Percentiles rank a stretch among this genome's conserved stretches.
Conservation (phyloP, 1,140 invertebrate genomes). For the Zaprionus nigranus region DNA sequence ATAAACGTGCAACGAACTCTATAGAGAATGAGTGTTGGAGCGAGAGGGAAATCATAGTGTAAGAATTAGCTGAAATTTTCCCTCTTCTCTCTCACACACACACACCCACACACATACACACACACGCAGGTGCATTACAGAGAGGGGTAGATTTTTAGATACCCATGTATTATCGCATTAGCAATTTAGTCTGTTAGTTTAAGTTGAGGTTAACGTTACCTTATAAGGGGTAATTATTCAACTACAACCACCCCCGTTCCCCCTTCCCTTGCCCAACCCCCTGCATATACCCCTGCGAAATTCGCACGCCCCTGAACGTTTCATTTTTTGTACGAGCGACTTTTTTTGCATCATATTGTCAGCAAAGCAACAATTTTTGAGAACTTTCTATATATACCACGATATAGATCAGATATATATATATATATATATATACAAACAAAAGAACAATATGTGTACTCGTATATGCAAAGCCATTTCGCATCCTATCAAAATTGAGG, state of each 20-base stretch:
- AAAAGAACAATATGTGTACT: background rate
- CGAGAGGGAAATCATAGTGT: conserved; percentile 3
- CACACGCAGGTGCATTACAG: conserved; percentile 59
- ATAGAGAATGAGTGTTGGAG: conserved; percentile 28
- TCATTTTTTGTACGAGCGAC: conserved; percentile 50
- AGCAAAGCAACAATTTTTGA: conserved; percentile 54
- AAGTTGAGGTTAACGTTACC: conserved; percentile 11
- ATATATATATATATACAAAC: conserved; percentile 3
- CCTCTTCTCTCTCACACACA: conserved; percentile 1
- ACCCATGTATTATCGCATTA: background rate
- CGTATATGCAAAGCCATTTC: background rate
- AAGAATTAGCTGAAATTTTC: background rate
- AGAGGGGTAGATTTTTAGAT: conserved; percentile 14
- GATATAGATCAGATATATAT: conserved; percentile 2
- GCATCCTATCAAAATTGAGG: conserved; percentile 25
- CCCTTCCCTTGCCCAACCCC: background rate
- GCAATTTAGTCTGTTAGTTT: conserved; percentile 38
- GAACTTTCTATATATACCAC: conserved; percentile 36
- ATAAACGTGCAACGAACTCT: conserved; percentile 81
- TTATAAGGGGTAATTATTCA: too few species aligned
- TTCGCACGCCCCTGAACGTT: conserved; percentile 19
- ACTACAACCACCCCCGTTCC: background rate
- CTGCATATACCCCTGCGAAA: background rate
- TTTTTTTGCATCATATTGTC: conserved; percentile 70
- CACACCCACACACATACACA: background rate